Conservation (phyloP, 2,888 invertebrate genomes). For the Tubulanus polymorphus region DNA sequence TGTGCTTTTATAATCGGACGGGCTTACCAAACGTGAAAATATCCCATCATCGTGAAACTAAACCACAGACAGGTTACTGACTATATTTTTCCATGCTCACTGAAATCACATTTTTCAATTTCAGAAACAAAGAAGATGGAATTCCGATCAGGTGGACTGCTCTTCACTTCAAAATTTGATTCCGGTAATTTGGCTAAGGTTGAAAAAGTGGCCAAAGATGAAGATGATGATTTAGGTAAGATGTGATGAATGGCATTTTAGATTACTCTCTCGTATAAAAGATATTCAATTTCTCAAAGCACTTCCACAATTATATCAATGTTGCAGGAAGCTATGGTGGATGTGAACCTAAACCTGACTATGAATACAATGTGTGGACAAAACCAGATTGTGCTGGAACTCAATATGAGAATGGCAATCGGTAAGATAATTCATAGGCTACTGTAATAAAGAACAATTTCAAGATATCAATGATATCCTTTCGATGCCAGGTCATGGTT, state of each 20-base stretch:
- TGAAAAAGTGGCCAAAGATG: conserved; percentile 60
- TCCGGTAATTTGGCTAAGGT: conserved; percentile 83
- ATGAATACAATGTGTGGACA: conserved; percentile 87
- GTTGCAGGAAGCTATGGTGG: conserved; percentile 19
- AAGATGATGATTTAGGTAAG: conserved; percentile 29
- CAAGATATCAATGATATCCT: not conserved
- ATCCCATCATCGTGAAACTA: too few species aligned
- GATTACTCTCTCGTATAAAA: not conserved
- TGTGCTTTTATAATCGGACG: too few species aligned
- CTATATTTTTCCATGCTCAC: too few species aligned
- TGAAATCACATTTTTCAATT: not conserved
- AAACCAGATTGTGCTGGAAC: conserved; percentile 84
- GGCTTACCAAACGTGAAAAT: too few species aligned
- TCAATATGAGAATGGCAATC: conserved; percentile 80
- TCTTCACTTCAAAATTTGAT: conserved; percentile 83
- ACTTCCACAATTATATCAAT: not conserved
- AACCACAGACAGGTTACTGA: too few species aligned
- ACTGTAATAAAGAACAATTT: not conserved
- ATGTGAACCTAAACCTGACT: conserved; percentile 59
- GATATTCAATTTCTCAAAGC: not conserved
- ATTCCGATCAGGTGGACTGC: conserved; percentile 63
- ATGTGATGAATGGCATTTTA: not conserved
- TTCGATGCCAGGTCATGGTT: conserved; percentile 74
- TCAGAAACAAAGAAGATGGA: conserved; percentile 49
- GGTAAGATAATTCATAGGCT: conserved; percentile 28